These are phyloP conservation scores for Danaus melanippus DNA, from an alignment of 1,140 invertebrate species.

Conservation along the genomic window DNA sequence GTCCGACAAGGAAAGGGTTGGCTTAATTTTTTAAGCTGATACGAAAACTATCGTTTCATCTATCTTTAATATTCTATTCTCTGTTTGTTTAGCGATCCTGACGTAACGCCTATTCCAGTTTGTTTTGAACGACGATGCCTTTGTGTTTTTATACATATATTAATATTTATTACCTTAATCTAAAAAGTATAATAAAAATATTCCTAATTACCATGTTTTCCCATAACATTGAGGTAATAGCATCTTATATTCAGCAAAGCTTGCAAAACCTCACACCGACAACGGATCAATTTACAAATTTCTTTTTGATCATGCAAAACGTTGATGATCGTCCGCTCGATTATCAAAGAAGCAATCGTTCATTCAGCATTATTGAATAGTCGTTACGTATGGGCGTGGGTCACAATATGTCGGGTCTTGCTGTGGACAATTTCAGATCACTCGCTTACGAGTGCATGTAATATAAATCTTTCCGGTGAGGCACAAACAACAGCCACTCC, in stretches of 20 bases:
- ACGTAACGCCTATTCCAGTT: conserved; percentile 7
- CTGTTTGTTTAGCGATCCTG: conserved; percentile 21
- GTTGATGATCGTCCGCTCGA: conserved; percentile 49
- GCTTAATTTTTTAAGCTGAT: conserved; percentile 39
- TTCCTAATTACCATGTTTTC: conserved; percentile 29
- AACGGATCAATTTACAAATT: conserved; percentile 57
- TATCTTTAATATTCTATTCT: conserved; percentile 44
- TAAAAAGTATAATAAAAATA: not conserved
- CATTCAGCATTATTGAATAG: conserved; percentile 68
- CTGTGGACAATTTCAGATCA: conserved; percentile 67
- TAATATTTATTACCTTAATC: not conserved
- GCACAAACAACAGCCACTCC: conserved; percentile 65
- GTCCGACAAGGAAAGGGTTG: conserved; percentile 60
- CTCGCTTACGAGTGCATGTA: conserved; percentile 65
- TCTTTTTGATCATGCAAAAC: conserved; percentile 51
- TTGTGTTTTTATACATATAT: conserved; percentile 2
- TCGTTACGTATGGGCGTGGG: conserved; percentile 64
- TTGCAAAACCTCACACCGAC: conserved; percentile 35
- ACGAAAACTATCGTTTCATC: conserved; percentile 54
- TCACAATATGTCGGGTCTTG: conserved; percentile 43
- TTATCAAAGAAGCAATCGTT: conserved; percentile 67
- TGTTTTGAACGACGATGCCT: conserved; percentile 6
- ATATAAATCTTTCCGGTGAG: conserved; percentile 71
- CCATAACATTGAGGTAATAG: conserved; percentile 24
- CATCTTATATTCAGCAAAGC: conserved; percentile 34